Evolutionary conservation across 2,797 vertebrate genomes (phyloP).

Genomic region (Morus bassanus): DNA sequence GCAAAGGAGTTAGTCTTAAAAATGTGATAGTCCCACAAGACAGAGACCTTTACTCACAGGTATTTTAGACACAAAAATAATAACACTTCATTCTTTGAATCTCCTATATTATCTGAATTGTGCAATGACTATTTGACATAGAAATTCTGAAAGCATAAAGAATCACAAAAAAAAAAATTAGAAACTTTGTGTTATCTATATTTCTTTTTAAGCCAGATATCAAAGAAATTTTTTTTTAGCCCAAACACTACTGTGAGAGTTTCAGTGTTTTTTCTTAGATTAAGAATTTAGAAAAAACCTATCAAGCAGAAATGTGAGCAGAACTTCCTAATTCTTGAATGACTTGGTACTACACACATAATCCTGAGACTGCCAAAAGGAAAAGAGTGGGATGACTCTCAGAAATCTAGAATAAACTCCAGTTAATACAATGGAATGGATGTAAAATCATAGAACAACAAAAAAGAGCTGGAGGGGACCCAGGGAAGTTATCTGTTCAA

Average conservation of each 20-base stretch:
- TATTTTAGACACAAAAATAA: background rate
- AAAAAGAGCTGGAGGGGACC: background rate
- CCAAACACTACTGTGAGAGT: background rate
- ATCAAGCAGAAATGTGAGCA: background rate
- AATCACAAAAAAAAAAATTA: background rate
- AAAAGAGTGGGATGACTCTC: background rate
- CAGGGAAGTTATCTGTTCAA: background rate
- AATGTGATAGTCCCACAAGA: background rate
- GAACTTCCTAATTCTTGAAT: background rate
- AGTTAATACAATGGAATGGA: background rate
- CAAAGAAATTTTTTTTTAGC: background rate
- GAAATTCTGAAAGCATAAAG: background rate
- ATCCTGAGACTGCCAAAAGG: background rate
- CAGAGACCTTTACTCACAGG: background rate
- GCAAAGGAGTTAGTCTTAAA: background rate
- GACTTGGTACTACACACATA: accelerated
- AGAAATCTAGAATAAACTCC: background rate
- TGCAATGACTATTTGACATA: background rate
- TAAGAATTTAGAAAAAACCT: background rate
- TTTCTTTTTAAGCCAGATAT: background rate
- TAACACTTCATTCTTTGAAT: background rate
- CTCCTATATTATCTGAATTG: background rate
- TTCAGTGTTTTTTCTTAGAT: background rate
- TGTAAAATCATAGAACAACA: background rate
- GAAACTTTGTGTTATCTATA: background rate